Conservation (phyloP, 2,113 vertebrate species). For the Festucalex cinctus region DNA sequence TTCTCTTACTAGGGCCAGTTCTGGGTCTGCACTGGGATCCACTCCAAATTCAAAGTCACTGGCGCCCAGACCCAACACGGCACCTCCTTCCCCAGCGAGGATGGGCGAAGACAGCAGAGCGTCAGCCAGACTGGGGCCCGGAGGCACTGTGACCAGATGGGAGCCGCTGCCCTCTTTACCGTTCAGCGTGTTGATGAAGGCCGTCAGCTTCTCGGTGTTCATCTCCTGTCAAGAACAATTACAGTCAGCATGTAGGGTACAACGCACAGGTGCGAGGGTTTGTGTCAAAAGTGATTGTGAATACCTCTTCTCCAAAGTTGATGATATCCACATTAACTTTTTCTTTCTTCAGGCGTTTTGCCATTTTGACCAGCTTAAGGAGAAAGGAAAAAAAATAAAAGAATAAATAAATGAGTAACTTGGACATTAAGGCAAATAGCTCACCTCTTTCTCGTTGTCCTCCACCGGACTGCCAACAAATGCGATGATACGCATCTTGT, state of each 20-base stretch:
- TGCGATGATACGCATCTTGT: constrained; percentile 97
- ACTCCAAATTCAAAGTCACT: constrained; percentile 97
- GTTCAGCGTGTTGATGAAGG: constrained; percentile 91
- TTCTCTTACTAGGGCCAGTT: constrained; percentile 86
- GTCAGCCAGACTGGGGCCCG: constrained; percentile 90
- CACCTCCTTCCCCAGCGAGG: constrained; percentile 87
- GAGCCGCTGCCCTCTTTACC: constrained; percentile 93
- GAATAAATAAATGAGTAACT: neutral
- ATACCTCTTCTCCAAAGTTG: constrained; percentile 96
- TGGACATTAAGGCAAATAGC: constrained; percentile 24
- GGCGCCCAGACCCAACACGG: constrained; percentile 90
- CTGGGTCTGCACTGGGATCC: constrained; percentile 92
- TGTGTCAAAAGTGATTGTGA: no score
- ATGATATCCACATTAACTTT: constrained; percentile 97
- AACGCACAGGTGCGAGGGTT: no score
- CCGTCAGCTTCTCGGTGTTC: constrained; percentile 94
- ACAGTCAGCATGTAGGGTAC: no score
- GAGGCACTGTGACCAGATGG: constrained; percentile 92
- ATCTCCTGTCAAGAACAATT: constrained; percentile 70
- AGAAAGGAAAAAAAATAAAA: neutral
- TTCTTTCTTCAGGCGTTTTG: constrained; percentile 96
- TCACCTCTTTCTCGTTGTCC: constrained; percentile 94
- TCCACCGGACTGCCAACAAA: constrained; percentile 95
- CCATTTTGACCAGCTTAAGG: constrained; percentile 90
- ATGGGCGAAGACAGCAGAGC: constrained; percentile 94